Evolutionary conservation across 2,797 vertebrate species (phyloP).

Genomic region (Xenentodon cancila): DNA sequence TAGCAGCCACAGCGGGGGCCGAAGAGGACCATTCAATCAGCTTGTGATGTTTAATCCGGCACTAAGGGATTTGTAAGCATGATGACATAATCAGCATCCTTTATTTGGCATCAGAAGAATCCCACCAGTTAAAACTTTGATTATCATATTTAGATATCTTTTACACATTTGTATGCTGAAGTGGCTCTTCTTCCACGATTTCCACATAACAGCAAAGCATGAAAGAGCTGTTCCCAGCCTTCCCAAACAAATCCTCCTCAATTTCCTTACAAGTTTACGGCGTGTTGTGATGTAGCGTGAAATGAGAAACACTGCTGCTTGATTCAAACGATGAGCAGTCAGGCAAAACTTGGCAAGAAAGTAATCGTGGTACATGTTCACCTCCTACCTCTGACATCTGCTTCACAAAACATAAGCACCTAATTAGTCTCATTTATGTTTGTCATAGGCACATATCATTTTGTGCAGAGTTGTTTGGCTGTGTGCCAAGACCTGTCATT

Average conservation of each 20-base stretch:
- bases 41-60: conserved; percentile 23
- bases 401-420: conserved; percentile 11
- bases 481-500: not conserved
- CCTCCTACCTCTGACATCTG: conserved; percentile 6
- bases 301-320: not conserved
- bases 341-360: not conserved
- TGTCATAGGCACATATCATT: conserved; percentile 14
- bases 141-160: conserved; percentile 3
- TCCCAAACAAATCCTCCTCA: too few relatives aligned
- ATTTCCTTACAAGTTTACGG: not conserved
- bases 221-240: not conserved
- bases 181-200: conserved; percentile 12
- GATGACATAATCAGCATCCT: not conserved
- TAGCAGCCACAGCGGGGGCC: conserved; percentile 25
- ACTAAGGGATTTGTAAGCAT: conserved; percentile 31
- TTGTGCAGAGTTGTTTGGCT: conserved; percentile 13
- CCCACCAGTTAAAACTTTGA: not conserved
- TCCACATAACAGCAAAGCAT: too few relatives aligned
- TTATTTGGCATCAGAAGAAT: not conserved
- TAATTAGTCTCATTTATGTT: conserved; percentile 22
- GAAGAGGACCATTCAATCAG: conserved; percentile 40
- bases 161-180: not conserved
- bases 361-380: too few relatives aligned
- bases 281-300: not conserved
- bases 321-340: not conserved